These are phyloP conservation scores for Chloromyia formosa DNA, from an alignment of 2,888 invertebrate species.

Conservation along the genomic window DNA sequence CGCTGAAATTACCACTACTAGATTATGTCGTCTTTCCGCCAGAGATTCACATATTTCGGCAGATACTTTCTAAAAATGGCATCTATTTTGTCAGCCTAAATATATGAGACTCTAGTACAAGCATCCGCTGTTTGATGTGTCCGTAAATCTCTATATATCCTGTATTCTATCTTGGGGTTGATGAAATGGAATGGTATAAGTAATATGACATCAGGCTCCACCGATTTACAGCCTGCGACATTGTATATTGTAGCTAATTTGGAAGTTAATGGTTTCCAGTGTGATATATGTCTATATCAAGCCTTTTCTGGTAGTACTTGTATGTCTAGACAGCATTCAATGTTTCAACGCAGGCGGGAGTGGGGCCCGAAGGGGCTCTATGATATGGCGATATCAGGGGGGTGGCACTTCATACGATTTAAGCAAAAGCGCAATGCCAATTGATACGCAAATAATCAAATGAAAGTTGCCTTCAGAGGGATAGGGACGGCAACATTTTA, in stretches of 20 bases:
- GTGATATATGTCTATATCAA: slow-evolving; percentile 4
- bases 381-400: no score
- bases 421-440: no score
- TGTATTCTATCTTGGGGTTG: no score
- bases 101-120: not conserved
- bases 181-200: not conserved
- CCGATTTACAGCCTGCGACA: slow-evolving; percentile 8
- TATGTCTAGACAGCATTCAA: not conserved
- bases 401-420: no score
- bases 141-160: not conserved
- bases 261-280: slow-evolving; percentile 4
- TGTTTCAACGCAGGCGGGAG: not conserved
- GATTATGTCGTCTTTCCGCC: not conserved
- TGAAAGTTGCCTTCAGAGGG: no score
- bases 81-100: not conserved
- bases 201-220: slow-evolving; percentile 7
- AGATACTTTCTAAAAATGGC: slow-evolving; percentile 9
- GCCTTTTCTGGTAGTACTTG: not conserved
- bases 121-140: no score
- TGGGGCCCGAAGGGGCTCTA: not conserved
- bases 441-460: no score
- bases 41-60: not conserved
- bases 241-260: slow-evolving; percentile 12
- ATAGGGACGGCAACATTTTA: no score
- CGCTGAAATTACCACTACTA: no score